Base-by-base conservation (phyloP, 2,797 vertebrate species). In the Decapterus maruadsi region DNA sequence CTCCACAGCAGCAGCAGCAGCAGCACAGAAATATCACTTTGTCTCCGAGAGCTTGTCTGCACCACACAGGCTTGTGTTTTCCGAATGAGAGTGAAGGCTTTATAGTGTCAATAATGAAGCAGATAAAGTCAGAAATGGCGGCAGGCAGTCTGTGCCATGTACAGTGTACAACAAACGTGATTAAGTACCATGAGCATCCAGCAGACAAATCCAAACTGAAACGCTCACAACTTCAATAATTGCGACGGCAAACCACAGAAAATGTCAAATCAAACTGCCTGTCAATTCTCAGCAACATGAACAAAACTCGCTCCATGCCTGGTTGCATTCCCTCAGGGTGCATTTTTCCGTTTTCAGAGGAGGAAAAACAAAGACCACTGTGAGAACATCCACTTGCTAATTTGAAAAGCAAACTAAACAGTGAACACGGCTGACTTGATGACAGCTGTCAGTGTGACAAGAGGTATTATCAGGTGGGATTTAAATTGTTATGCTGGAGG, bases 391-490 rank as follows among this genome's bases (percentile, higher is more conserved):
- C 83, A 89, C 84, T 83, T 75, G 82, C 87, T 95, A 95, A 96
- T 95, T 93, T 90, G 82, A 84, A 88, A 88, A 91, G 84, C 65
- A 89, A 89, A 92, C 83, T 83, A 80, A 90, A 89, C 75, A 75
- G 84, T 17, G 78, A 94, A 94, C 87, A 93, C 83, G 77, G 87
- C 72, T 88, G 84, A 91, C 79, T 92, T 86, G 68, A 92, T 91
- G 93, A 93, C 90, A 92, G 94, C 91, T 95, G 92, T 94, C 94
- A 94, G 77, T 66, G 92, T 88, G 80, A 84, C 90, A 91, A 83
- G 89, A 94, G 92, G 86, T 92, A 92, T 92, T 93, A 94, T 94
- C 92, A 87, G 75, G 93, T 93, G 93, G 92, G 91, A 95, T 93
- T 94, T 90, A 87, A 94, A 93, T 94, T 93, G 90, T 94, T 94